Conservation (phyloP, 2,797 vertebrate genomes). For the Streptopelia turtur region DNA sequence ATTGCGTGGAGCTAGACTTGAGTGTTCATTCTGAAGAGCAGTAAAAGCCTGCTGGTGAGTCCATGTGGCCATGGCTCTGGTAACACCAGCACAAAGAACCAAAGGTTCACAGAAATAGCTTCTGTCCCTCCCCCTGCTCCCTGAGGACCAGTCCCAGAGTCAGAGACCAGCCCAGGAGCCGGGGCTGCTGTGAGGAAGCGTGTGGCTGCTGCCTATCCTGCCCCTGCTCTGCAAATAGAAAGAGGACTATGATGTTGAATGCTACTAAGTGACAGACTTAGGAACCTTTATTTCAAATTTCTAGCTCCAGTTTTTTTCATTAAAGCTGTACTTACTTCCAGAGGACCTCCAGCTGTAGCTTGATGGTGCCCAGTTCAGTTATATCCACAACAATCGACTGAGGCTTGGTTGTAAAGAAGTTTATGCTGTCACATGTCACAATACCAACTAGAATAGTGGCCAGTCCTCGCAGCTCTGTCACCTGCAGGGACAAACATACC, state of each 20-base stretch:
- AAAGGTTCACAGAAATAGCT: not conserved
- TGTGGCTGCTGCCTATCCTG: not conserved
- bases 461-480: constrained; percentile 92
- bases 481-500: constrained; percentile 75
- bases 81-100: not conserved
- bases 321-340: constrained; percentile 88
- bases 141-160: not conserved
- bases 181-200: not conserved
- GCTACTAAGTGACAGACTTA: not conserved
- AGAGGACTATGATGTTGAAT: not conserved
- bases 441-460: constrained; percentile 88
- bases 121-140: not conserved
- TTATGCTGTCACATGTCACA: constrained; percentile 87
- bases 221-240: constrained; percentile 3
- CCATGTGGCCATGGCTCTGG: accelerated
- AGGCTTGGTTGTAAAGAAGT: constrained; percentile 88
- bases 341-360: constrained; percentile 92
- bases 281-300: not conserved
- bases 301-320: not conserved
- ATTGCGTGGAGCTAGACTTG: not conserved
- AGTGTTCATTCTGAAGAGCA: not conserved
- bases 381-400: constrained; percentile 93
- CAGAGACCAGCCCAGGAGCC: not conserved
- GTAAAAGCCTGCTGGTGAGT: not conserved
- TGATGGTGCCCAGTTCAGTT: constrained; percentile 96